Evolutionary conservation across 2,797 vertebrate species (phyloP), one percentile per base, ranked within the genome.

Genomic region (Saxicola maurus): DNA sequence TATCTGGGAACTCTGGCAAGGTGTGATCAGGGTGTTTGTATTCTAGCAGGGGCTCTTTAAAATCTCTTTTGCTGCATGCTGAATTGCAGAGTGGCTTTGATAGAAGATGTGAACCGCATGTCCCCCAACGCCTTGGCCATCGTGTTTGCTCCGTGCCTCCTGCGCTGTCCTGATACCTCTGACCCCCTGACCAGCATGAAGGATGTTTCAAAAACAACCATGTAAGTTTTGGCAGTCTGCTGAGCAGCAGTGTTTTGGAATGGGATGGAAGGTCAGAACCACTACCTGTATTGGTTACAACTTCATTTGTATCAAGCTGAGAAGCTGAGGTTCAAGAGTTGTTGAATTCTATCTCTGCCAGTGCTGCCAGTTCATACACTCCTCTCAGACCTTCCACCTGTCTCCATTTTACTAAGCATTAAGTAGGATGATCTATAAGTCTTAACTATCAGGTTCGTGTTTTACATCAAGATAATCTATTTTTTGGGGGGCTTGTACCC

Each of bases 121-220:
- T 99, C 98, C 11, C 97, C 99, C 1, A 98, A 99, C 16, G 98
- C 99, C 0, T 65, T 99, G 96, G 99, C 99, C 78, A 99, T 99
- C 27, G 98, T 99, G 81, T 99, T 99, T 38, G 99, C 99, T 9
- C 99, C 99, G 0, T 99, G 99, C 87, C 97, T 99, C 76, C 95
- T 99, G 74, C 99, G 99, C 72, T 99, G 99, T 64, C 99, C 98
- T 0, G 99, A 99, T 94, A 98, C 96, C 25, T 98, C 98, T 0
- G 99, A 99, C 95, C 99, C 99, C 0, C 95, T 99, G 68, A 98
- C 98, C 93, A 99, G 99, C 97, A 99, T 99, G 99, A 99, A 98
- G 95, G 99, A 99, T 2, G 98, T 99, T 6, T 98, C 98, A 91
- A 99, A 99, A 96, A 98, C 99, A 28, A 99, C 99, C 91, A 98